Evolutionary conservation across 53 echinoderm and acorn worm genomes (phyloP).

Genomic region (Apostichopus leukothele): DNA sequence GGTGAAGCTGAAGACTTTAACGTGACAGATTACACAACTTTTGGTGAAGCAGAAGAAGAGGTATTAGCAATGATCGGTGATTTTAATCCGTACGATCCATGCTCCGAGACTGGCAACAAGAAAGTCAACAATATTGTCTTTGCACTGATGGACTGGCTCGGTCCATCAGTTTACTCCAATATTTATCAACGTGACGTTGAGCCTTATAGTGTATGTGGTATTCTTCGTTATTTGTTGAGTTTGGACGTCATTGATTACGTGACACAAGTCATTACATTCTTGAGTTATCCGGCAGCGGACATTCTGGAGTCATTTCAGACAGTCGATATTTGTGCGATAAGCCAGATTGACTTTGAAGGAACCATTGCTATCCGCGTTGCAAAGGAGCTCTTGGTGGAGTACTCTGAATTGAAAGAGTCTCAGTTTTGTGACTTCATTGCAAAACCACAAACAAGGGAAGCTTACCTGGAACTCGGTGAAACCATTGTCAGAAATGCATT

Average conservation of each 20-base stretch:
- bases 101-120: constrained; percentile 10
- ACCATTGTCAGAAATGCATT: neutral
- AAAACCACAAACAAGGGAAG: constrained; percentile 21
- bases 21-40: neutral
- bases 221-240: neutral
- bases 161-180: constrained; percentile 20
- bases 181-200: neutral
- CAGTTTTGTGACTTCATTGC: constrained; percentile 20
- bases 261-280: neutral
- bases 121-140: constrained; percentile 30
- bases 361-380: neutral
- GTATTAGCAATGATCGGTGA: neutral
- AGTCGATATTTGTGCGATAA: neutral
- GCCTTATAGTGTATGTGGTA: neutral
- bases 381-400: constrained; percentile 6
- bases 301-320: neutral
- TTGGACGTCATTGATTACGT: neutral
- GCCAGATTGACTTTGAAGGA: neutral
- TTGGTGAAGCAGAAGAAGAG: constrained; percentile 4
- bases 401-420: neutral
- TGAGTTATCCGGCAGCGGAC: constrained; percentile 7
- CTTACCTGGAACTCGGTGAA: neutral
- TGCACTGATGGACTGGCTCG: constrained; percentile 10
- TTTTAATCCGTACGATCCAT: neutral
- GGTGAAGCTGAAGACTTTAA: too few species aligned